Evolutionary conservation across 2,113 vertebrate species (phyloP).

Genomic region (Lepisosteus osseus): DNA sequence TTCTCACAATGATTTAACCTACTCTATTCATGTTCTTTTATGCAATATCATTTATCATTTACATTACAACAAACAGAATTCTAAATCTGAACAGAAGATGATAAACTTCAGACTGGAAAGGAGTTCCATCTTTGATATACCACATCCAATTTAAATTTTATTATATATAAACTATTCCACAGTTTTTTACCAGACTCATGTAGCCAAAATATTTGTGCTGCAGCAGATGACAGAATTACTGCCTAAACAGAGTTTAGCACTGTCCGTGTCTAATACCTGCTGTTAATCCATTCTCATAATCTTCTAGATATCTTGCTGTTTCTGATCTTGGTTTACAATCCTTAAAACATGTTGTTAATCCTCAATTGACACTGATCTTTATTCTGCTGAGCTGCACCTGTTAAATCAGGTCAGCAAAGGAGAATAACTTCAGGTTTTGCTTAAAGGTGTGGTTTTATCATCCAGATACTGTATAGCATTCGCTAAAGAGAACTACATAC

Average conservation of each 20-base stretch:
- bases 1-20: too few relatives aligned
- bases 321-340: constrained; percentile 47
- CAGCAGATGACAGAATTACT: constrained; percentile 47
- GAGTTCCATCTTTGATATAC: too few relatives aligned
- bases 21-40: too few relatives aligned
- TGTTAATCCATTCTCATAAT: constrained; percentile 63
- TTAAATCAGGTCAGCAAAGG: constrained; percentile 30
- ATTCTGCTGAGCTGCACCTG: constrained; percentile 57
- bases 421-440: background rate
- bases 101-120: too few relatives aligned
- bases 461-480: too few relatives aligned
- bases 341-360: constrained; percentile 57
- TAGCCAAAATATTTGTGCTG: constrained; percentile 17
- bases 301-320: constrained; percentile 39
- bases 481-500: too few relatives aligned
- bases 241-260: constrained; percentile 49
- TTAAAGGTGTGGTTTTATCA: background rate
- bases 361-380: constrained; percentile 56
- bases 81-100: too few relatives aligned
- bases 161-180: too few relatives aligned
- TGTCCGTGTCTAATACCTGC: constrained; percentile 45
- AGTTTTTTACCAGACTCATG: too few relatives aligned
- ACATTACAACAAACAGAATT: too few relatives aligned
- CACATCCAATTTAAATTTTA: too few relatives aligned
- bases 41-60: too few relatives aligned